Conservation (phyloP, 1,140 invertebrate species). For the Harpegnathos saltator region DNA sequence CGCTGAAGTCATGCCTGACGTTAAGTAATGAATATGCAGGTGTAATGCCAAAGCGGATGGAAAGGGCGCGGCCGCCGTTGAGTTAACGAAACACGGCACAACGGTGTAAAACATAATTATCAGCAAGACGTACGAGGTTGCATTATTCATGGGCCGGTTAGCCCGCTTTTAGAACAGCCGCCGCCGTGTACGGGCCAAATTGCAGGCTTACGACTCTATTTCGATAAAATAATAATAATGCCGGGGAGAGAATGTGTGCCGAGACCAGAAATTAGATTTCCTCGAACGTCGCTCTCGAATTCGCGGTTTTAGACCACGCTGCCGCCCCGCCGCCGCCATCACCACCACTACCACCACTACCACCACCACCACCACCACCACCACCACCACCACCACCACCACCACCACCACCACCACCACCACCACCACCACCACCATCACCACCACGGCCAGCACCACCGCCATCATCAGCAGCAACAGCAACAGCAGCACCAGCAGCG, state of each 20-base stretch:
- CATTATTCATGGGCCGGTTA: conserved; percentile 83
- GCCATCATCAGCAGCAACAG: no score
- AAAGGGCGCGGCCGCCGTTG: conserved; percentile 72
- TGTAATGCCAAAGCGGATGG: conserved; percentile 74
- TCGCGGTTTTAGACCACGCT: conserved; percentile 20
- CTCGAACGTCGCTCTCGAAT: not conserved
- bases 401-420: no score
- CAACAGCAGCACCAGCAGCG: no score
- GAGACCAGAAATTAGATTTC: conserved; percentile 26
- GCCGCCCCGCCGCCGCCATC: no score
- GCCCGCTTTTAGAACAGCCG: conserved; percentile 79
- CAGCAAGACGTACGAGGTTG: conserved; percentile 81
- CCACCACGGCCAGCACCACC: no score
- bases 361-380: no score
- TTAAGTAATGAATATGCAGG: conserved; percentile 82
- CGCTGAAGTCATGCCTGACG: conserved; percentile 79
- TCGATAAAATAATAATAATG: conserved; percentile 62
- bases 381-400: no score
- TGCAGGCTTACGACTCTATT: conserved; percentile 80
- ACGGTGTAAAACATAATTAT: conserved; percentile 85
- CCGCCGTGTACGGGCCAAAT: conserved; percentile 72
- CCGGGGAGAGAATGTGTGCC: conserved; percentile 33
- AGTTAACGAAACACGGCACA: conserved; percentile 84
- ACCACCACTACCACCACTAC: no score
- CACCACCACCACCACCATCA: no score